These are phyloP conservation scores for Adineta ricciae DNA, from an alignment of 2,888 invertebrate genomes.

Conservation along the genomic window DNA sequence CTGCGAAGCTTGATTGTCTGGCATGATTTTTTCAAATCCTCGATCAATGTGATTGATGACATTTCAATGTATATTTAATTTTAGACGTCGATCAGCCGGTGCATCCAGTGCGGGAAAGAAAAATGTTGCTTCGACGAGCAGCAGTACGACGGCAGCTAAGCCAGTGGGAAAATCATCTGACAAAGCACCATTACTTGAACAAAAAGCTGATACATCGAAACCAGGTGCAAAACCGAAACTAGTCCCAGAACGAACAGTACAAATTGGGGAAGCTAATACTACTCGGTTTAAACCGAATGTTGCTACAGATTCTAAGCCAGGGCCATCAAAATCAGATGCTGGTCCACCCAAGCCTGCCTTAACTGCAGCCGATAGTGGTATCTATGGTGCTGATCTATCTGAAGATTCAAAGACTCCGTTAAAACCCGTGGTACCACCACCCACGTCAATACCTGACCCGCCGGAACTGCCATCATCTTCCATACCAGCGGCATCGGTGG, in stretches of 20 bases:
- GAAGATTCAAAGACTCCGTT: background rate
- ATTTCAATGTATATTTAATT: no score
- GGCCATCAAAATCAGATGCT: no score
- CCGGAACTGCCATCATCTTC: no score
- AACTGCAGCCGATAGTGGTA: slow-evolving; percentile 6
- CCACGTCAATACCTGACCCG: no score
- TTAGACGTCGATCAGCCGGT: background rate
- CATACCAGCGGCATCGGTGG: no score
- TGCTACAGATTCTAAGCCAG: background rate
- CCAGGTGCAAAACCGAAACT: background rate
- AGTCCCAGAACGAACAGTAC: slow-evolving; percentile 1
- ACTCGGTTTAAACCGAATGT: background rate
- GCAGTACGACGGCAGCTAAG: background rate
- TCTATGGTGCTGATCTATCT: background rate
- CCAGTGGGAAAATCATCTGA: background rate
- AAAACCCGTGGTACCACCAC: no score
- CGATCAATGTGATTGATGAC: no score
- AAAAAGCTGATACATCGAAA: background rate
- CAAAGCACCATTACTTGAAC: background rate
- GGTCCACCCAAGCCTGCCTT: background rate
- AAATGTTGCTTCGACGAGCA: background rate
- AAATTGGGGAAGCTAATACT: background rate
- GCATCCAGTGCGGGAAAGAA: background rate
- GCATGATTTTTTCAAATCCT: no score
- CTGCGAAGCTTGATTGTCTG: no score